A percentile compares a stretch with the other conserved stretches of the same genome.
Evolutionary conservation across 2,888 invertebrate genomes (phyloP).

Genomic region (Panopea generosa): DNA sequence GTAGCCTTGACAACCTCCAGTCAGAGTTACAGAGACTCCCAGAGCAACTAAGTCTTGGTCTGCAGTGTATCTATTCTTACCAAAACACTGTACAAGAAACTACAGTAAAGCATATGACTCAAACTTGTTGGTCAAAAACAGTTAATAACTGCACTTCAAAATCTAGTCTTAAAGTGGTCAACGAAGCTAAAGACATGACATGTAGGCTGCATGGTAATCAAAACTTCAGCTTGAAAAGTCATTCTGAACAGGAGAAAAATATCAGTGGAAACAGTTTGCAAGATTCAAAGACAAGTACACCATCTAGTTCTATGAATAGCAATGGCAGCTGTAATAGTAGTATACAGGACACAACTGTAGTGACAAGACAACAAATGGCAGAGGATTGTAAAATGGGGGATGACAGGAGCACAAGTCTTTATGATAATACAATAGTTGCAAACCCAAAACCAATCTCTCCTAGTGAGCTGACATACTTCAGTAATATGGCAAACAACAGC

Average conservation of each 20-base stretch:
- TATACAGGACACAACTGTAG: slow-evolving; percentile 46
- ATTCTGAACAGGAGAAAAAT: background rate
- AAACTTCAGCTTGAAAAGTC: background rate
- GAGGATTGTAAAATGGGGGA: slow-evolving; percentile 1
- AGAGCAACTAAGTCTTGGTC: slow-evolving; percentile 63
- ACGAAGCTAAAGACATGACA: too few relatives aligned
- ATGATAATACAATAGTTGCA: background rate
- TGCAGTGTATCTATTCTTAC: slow-evolving; percentile 64
- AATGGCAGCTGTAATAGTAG: slow-evolving; percentile 5
- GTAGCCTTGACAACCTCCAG: slow-evolving; percentile 29
- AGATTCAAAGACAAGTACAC: background rate
- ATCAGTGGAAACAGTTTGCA: background rate
- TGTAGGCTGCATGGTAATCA: background rate
- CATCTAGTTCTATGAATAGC: slow-evolving; percentile 1
- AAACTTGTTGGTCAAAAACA: too few relatives aligned
- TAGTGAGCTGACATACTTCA: slow-evolving; percentile 36
- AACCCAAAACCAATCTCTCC: background rate
- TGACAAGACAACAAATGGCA: slow-evolving; percentile 14
- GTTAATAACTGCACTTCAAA: too few relatives aligned
- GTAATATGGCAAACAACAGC: slow-evolving; percentile 17
- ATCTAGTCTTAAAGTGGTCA: too few relatives aligned
- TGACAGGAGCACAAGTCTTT: background rate
- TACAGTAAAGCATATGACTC: too few relatives aligned
- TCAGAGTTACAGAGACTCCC: slow-evolving; percentile 63
- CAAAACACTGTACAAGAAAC: slow-evolving; percentile 37